Conservation (phyloP, 2,888 invertebrate species). For the Epinotia demarniana region DNA sequence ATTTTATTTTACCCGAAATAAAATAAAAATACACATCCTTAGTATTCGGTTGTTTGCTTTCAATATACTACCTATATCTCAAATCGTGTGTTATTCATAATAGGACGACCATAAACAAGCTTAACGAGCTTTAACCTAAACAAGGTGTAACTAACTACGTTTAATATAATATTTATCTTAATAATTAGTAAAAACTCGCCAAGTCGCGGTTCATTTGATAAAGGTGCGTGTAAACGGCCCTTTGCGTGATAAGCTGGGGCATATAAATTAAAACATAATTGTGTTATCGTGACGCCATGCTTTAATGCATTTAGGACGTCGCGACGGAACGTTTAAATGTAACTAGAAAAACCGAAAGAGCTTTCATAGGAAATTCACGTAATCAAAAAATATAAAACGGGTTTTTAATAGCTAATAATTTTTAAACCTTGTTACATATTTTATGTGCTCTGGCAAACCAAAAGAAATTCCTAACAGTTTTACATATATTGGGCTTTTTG, state of each 20-base stretch:
- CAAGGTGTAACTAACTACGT: slow-evolving; percentile 67
- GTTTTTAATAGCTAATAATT: slow-evolving; percentile 2
- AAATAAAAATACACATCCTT: background rate
- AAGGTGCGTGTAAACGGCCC: slow-evolving; percentile 75
- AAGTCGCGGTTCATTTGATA: slow-evolving; percentile 77
- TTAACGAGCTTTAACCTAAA: slow-evolving; percentile 72
- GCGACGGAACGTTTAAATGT: slow-evolving; percentile 50
- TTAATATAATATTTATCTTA: slow-evolving; percentile 82
- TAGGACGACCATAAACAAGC: slow-evolving; percentile 52
- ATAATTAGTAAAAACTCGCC: slow-evolving; percentile 81
- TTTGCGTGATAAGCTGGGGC: slow-evolving; percentile 77
- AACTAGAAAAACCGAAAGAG: slow-evolving; percentile 29
- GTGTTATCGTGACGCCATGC: slow-evolving; percentile 83
- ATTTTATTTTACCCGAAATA: background rate
- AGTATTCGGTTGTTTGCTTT: background rate
- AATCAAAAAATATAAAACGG: background rate
- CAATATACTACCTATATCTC: background rate
- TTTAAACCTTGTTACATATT: background rate
- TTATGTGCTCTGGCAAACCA: background rate
- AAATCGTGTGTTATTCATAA: slow-evolving; percentile 24
- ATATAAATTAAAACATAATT: slow-evolving; percentile 85
- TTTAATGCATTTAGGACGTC: slow-evolving; percentile 70
- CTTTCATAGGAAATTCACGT: slow-evolving; percentile 26
- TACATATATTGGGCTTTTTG: too few relatives aligned
- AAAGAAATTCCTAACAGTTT: background rate